Conservation (phyloP, 2,113 vertebrate genomes). For the Oreochromis spilurus region DNA sequence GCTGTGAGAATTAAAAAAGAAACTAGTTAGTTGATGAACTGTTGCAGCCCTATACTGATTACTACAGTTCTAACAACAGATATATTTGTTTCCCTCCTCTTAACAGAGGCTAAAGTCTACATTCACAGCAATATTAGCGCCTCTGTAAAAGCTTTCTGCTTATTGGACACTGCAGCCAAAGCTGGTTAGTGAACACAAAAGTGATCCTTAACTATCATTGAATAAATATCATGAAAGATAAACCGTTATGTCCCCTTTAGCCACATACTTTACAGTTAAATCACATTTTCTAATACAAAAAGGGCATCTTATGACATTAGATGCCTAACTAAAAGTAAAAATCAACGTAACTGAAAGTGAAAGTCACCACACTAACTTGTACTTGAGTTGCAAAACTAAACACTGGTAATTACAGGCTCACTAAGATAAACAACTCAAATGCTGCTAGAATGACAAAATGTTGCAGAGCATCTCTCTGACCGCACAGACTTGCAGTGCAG, state of each 20-base stretch:
- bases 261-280: not conserved
- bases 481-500: not conserved
- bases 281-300: not conserved
- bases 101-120: not conserved
- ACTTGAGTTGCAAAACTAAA: not conserved
- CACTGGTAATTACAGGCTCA: not conserved
- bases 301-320: not conserved
- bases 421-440: not conserved
- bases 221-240: not conserved
- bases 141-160: not conserved
- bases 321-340: not conserved
- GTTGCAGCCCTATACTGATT: not conserved
- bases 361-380: not conserved
- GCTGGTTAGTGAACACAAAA: not conserved
- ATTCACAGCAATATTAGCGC: not conserved
- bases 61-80: not conserved
- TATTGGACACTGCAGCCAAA: not conserved
- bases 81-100: not conserved
- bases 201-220: not conserved
- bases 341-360: not conserved
- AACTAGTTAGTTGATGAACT: not conserved
- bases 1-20: not conserved
- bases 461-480: not conserved
- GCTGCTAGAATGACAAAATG: not conserved
- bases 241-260: not conserved